Evolutionary conservation across 2,888 invertebrate species (phyloP).

Genomic region (Cataglyphis rosenhaueri): DNA sequence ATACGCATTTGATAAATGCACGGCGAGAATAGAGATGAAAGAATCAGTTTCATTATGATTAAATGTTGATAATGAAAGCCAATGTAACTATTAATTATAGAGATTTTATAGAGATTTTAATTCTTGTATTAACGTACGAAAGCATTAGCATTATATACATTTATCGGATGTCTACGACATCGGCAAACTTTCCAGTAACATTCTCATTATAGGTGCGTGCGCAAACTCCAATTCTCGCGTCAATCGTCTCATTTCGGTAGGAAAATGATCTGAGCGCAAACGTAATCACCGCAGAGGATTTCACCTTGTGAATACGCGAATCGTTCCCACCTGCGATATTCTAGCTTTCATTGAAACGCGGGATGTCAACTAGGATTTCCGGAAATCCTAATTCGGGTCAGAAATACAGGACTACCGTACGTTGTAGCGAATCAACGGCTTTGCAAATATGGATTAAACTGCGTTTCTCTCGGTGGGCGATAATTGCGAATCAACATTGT

Average conservation of each 20-base stretch:
- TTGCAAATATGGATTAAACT: constrained; percentile 57
- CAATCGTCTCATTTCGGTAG: constrained; percentile 27
- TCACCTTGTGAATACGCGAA: constrained; percentile 4
- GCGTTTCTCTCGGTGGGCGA: constrained; percentile 5
- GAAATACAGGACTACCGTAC: constrained; percentile 38
- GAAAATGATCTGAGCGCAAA: constrained; percentile 51
- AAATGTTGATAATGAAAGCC: neutral
- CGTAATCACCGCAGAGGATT: constrained; percentile 41
- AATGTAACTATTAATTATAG: neutral
- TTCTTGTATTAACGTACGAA: neutral
- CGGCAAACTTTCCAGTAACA: neutral
- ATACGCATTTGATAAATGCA: neutral
- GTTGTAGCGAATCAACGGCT: constrained; percentile 39
- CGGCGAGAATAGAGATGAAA: neutral
- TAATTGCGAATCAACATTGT: constrained; percentile 49
- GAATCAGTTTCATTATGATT: neutral
- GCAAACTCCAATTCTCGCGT: constrained; percentile 31
- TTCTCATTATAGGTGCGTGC: neutral
- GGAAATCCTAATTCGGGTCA: constrained; percentile 52
- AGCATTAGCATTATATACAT: neutral
- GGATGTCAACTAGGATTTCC: constrained; percentile 43
- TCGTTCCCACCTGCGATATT: constrained; percentile 25
- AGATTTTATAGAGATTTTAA: neutral
- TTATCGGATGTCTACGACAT: neutral
- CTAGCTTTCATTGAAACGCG: constrained; percentile 51